phyloP scores from a whole-genome alignment of 2,113 vertebrate species.

The Elaphurus davidianus region DNA sequence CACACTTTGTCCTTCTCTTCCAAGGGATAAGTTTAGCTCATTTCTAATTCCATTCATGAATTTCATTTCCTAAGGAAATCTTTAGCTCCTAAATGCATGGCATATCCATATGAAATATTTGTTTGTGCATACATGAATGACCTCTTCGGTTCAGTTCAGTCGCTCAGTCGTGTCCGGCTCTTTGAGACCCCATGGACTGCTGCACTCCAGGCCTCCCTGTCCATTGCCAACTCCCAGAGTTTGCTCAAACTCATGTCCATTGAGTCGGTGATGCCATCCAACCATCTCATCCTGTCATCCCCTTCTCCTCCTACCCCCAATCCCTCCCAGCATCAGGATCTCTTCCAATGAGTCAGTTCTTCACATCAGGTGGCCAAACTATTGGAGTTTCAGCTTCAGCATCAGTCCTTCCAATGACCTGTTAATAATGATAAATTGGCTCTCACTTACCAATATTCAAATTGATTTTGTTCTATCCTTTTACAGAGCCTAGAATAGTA shows the following conservation, averaged over 20 bases:
- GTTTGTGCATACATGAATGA: neutral
- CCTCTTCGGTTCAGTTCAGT: neutral
- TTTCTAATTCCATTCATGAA: neutral
- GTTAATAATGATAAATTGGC: neutral
- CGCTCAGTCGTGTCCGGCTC: fast-evolving
- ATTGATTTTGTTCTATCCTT: neutral
- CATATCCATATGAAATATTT: neutral
- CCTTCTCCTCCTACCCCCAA: neutral
- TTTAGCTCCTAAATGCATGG: neutral
- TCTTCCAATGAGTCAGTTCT: neutral
- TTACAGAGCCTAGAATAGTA: neutral
- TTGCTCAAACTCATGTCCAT: neutral
- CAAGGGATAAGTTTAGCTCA: neutral
- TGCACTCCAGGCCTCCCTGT: neutral
- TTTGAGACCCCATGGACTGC: fast-evolving
- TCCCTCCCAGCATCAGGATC: neutral
- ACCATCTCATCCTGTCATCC: neutral
- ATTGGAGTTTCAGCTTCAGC: neutral
- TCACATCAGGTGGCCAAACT: neutral
- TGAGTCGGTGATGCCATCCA: neutral
- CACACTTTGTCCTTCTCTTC: neutral
- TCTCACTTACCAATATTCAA: neutral
- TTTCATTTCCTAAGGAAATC: neutral
- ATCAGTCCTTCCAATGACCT: neutral
- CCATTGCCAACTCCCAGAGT: neutral